Percentiles rank a stretch among this genome's conserved stretches.
Evolutionary conservation across 1,140 invertebrate species (phyloP).

Genomic region (Pogonognathellus flavescens): DNA sequence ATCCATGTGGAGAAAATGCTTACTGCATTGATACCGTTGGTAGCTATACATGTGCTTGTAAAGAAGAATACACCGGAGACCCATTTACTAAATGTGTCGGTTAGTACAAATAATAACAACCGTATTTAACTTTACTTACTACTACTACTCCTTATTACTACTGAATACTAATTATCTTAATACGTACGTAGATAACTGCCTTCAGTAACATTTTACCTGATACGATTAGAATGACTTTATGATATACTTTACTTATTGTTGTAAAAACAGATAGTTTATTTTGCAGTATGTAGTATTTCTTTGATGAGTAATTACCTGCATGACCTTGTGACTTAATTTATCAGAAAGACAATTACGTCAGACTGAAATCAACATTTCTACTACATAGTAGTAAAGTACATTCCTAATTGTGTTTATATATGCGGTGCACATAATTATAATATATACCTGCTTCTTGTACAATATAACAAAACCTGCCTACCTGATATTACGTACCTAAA

Average conservation of each 20-base stretch:
- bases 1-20: constrained; percentile 87
- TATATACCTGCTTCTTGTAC: too few relatives aligned
- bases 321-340: constrained; percentile 1
- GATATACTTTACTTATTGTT: not conserved
- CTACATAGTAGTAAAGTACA: too few relatives aligned
- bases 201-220: too few relatives aligned
- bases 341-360: not conserved
- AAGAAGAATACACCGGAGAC: constrained; percentile 83
- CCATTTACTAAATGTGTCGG: constrained; percentile 83
- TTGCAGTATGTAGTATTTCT: too few relatives aligned
- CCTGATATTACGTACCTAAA: too few relatives aligned
- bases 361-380: too few relatives aligned
- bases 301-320: not conserved
- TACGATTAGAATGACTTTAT: too few relatives aligned
- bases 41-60: constrained; percentile 86
- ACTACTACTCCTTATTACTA: not conserved
- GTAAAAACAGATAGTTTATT: not conserved
- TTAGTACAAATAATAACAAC: constrained; percentile 69
- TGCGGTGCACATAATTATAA: too few relatives aligned
- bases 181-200: too few relatives aligned
- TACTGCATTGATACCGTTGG: constrained; percentile 88
- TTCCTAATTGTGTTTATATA: too few relatives aligned
- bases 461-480: too few relatives aligned
- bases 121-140: constrained; percentile 2
- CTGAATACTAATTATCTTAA: too few relatives aligned